phyloP scores from a whole-genome alignment of 2,797 vertebrate genomes.

The Tapirus indicus region DNA sequence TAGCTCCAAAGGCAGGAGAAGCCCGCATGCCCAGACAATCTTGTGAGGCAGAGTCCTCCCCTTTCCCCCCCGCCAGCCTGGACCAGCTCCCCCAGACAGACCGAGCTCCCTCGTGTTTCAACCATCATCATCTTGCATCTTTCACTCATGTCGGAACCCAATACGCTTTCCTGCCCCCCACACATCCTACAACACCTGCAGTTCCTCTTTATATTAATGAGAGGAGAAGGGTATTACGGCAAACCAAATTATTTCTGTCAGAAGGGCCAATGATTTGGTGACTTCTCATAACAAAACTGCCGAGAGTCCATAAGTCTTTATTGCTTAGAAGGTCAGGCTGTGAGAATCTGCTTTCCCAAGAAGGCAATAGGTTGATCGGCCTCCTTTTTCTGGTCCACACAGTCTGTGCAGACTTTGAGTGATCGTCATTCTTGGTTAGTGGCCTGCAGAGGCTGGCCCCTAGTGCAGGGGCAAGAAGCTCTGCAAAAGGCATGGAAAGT shows the following conservation, averaged over 20 bases:
- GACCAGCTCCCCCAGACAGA: neutral
- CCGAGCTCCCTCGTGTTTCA: no score
- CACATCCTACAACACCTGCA: neutral
- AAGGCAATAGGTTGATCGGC: accelerated
- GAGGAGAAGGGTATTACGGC: neutral
- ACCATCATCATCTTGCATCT: no score
- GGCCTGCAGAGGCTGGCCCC: neutral
- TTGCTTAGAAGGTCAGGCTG: neutral
- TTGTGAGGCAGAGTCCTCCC: neutral
- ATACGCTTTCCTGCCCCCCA: neutral
- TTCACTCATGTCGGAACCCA: neutral
- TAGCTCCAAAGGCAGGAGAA: neutral
- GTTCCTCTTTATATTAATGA: neutral
- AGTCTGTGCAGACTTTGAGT: neutral
- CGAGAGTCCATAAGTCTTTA: neutral
- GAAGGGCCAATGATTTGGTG: neutral
- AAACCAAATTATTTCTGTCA: neutral
- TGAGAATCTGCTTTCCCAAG: neutral
- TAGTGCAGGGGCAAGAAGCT: neutral
- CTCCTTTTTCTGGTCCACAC: neutral
- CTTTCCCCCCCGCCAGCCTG: neutral
- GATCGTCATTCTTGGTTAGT: neutral
- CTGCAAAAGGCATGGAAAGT: neutral
- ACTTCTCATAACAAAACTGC: neutral
- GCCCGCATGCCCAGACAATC: neutral